Base-by-base conservation (phyloP, 53 echinoderm and acorn worm genomes). In the Holothuria leucospilota region DNA sequence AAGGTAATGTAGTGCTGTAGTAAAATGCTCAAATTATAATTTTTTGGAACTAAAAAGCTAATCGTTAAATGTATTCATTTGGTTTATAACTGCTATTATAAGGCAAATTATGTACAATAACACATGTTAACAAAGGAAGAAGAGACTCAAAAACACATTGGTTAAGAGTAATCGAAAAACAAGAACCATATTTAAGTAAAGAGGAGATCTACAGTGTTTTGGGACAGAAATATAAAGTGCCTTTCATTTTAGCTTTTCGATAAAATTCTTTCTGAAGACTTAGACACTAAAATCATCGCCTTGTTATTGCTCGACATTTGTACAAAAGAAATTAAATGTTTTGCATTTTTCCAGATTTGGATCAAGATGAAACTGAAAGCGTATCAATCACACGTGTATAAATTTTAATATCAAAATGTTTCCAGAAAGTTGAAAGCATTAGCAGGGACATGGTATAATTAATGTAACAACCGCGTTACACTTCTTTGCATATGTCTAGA, bases 1-100 rank as follows among this genome's bases (percentile, higher is more conserved):
- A 77, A 77, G 62, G 26, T 80, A 80, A 80, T 80, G 80, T 80
- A 80, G 80, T 80, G 80, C 62, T 80, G 38, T 80, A 61, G 59
- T 59, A 80, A 59, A 75, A 80, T 29, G 59, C 62, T 56, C 56
- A 80, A 56, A 80, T 59, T 80, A 80, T 59, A 27, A 59, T 29
- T 59, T 80, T 80, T 29, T 60, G 16, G 20, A 80, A 61, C 15
- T 30, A 80, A 80, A 80, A 80, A 60, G 23, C 16, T 80, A 59
- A 16, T 16, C 56, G 56, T 56, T 56, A 56, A 56, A 59, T 61
- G 80, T 80, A 80, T 80, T 80, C 53, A 75, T 59, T 78, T 80
- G 59, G 62, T 53, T 56, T 61, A 80, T 61, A 20, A 38, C 30
- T 80, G 80, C 80, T 80, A 80, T 61, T 60, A 80, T 80, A 80